These are phyloP conservation scores for Calidris pygmaea DNA, from an alignment of 2,113 vertebrate species.

Conservation along the genomic window DNA sequence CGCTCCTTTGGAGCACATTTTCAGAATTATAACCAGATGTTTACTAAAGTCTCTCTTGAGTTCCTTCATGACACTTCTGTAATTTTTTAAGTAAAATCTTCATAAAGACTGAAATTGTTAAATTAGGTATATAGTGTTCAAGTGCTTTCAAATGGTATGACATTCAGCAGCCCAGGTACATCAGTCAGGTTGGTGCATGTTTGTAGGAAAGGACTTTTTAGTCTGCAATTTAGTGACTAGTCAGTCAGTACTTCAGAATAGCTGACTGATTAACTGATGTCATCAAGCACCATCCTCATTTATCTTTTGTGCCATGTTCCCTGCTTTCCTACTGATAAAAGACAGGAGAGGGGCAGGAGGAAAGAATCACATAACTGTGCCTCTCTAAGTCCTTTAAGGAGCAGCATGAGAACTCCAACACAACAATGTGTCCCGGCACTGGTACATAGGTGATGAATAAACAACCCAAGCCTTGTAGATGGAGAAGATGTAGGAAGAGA, in stretches of 20 bases:
- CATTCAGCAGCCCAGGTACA: background rate
- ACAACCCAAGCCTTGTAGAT: background rate
- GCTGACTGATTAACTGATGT: background rate
- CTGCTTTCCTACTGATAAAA: background rate
- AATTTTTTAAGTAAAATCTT: conserved; percentile 36
- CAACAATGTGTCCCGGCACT: fast-evolving
- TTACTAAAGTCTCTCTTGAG: conserved; percentile 43
- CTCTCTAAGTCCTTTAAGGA: background rate
- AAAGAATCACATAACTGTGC: background rate
- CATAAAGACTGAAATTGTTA: background rate
- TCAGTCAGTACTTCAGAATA: conserved; percentile 8
- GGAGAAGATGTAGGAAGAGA: background rate
- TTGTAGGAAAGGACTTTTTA: background rate
- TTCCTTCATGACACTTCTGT: conserved; percentile 39
- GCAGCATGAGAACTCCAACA: background rate
- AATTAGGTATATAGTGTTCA: background rate
- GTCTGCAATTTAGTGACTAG: background rate
- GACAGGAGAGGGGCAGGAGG: background rate
- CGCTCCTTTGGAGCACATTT: conserved; percentile 2
- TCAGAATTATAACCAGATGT: conserved; percentile 52
- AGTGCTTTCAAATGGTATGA: background rate
- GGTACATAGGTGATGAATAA: background rate
- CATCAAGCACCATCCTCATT: background rate
- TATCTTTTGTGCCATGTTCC: background rate
- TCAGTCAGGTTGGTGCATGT: background rate